These are phyloP conservation scores for Poecilia velifera DNA, from an alignment of 2,797 vertebrate species.

Conservation along the genomic window DNA sequence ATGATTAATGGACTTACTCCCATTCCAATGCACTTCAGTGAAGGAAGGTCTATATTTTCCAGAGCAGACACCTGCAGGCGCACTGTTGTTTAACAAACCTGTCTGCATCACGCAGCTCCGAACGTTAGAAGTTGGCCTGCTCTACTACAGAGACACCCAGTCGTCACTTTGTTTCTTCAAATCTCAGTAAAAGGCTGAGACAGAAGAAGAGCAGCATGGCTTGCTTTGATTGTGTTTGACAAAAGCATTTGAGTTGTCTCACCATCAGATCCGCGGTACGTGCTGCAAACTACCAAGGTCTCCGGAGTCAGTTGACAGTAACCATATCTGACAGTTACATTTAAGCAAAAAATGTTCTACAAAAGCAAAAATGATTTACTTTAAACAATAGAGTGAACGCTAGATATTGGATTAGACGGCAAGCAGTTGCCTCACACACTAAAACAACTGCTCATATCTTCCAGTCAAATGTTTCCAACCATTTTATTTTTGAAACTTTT, in stretches of 20 bases:
- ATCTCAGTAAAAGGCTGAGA: conserved; percentile 15
- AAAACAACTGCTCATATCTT: neutral
- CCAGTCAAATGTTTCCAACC: neutral
- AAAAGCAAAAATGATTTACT: conserved; percentile 2
- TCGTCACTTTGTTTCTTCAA: conserved; percentile 10
- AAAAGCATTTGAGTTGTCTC: neutral
- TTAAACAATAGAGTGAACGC: neutral
- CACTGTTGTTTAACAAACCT: neutral
- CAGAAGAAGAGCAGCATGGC: conserved; percentile 2
- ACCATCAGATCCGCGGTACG: neutral
- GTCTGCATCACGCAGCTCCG: neutral
- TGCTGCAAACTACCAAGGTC: neutral
- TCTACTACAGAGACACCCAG: conserved; percentile 14
- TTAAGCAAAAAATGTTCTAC: conserved; percentile 8
- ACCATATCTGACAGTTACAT: conserved; percentile 3
- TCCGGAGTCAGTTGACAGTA: conserved; percentile 5
- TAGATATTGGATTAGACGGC: neutral
- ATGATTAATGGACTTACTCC: neutral
- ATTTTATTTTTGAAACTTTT: neutral
- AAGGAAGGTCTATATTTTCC: neutral
- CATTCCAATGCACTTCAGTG: neutral
- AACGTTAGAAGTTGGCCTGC: conserved; percentile 25
- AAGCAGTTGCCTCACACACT: neutral
- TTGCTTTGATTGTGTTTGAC: conserved; percentile 13
- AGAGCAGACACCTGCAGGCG: neutral